Percentiles rank a stretch among this genome's conserved stretches.
Conservation (phyloP, 2,113 vertebrate genomes). For the Herpetotheres cachinnans region DNA sequence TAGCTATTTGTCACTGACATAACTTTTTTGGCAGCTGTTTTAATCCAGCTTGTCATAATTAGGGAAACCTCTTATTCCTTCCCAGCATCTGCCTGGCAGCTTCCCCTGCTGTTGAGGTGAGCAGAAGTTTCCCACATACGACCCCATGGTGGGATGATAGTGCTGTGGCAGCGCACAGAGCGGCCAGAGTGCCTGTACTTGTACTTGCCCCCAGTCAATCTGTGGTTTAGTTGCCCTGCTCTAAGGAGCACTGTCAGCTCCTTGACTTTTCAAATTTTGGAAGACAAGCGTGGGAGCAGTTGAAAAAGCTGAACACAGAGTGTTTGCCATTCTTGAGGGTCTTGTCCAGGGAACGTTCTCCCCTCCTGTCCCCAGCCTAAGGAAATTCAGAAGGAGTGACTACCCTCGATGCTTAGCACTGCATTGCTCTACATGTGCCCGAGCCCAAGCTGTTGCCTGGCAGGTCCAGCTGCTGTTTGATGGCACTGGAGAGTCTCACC, state of each 20-base stretch:
- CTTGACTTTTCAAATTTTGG: not conserved
- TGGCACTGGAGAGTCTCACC: not conserved
- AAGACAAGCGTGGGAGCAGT: not conserved
- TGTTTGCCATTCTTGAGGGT: not conserved
- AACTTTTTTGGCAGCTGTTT: not conserved
- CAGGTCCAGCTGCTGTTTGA: not conserved
- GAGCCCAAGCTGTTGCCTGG: not conserved
- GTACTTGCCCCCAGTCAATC: not conserved
- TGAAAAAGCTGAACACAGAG: not conserved
- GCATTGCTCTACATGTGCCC: not conserved
- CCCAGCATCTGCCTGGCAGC: not conserved
- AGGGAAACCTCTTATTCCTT: not conserved
- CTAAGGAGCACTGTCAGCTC: not conserved
- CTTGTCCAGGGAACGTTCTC: not conserved
- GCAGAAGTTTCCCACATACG: not conserved
- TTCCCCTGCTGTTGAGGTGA: not conserved
- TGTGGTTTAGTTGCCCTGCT: not conserved
- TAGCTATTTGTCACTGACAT: not conserved
- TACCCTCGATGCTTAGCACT: not conserved
- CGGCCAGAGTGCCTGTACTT: not conserved
- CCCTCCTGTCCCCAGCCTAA: not conserved
- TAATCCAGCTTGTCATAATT: not conserved
- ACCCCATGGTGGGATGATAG: not conserved
- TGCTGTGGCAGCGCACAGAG: fast-evolving
- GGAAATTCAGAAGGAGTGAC: not conserved